Evolutionary conservation across 2,113 vertebrate genomes (phyloP), one percentile per base, ranked within the genome.

Genomic region (Kryptolebias marmoratus): DNA sequence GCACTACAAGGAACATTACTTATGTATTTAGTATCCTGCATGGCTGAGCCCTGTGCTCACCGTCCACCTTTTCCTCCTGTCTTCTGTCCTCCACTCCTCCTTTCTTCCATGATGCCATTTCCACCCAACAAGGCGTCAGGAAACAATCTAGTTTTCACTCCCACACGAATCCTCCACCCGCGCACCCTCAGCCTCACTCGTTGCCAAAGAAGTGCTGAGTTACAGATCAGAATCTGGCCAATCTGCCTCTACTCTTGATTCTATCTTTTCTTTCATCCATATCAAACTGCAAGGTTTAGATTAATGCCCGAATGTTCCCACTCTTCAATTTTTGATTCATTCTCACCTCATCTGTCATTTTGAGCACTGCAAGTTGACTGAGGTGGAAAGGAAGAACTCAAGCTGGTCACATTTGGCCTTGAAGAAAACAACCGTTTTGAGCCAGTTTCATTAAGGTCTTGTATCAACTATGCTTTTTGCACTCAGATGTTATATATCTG

Each of bases 1-100:
- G 75, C 77, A 87, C 73, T 39, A 71, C 73, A 28, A 84, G 80
- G 77, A 82, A 85, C 85, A 88, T 92, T 88, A 93, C 86, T 91
- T 93, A 89, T 87, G 88, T 89, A 88, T 92, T 92, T 91, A 85
- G 87, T 90, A 87, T 89, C 80, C 60, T 71, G 83, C 84, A 83
- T 62, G 66, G 76, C 77, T 86, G 81, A 79, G 79, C 83, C 71
- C 63, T 60, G 71, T 36, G 74, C 84, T 77, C 71, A 72, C 69
- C 79, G 65, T 60, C 70, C 42, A 31, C 56, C 55, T 32, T 58
- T 63, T 28, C 44, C 44, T 30, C 27, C 52, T 1, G 8, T 14
- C 42, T 14, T 4, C 28, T 47, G 16, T 31, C 57, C 53, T 55
- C 75, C 52, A 31, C 61, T 73, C 13, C 39, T 30, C 56, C 62